Evolutionary conservation across 1,140 invertebrate species (phyloP).

Genomic region (Geopemphigus sp.): DNA sequence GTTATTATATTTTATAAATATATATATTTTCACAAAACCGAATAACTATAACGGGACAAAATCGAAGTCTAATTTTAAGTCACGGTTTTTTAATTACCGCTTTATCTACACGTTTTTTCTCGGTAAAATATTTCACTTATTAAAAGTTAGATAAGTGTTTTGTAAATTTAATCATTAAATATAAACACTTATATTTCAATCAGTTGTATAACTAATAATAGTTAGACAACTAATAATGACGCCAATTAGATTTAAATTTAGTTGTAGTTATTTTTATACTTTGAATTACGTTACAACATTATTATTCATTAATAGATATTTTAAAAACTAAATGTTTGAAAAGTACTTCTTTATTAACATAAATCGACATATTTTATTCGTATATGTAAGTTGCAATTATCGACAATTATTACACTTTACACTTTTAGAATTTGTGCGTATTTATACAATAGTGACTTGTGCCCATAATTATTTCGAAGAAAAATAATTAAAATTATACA

Average conservation of each 20-base stretch:
- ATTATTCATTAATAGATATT: not conserved
- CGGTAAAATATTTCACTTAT: not conserved
- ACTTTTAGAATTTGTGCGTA: too few relatives aligned
- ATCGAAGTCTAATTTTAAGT: not conserved
- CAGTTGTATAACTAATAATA: too few relatives aligned
- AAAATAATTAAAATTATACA: slow-evolving; percentile 21
- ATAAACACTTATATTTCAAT: too few relatives aligned
- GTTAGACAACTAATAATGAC: too few relatives aligned
- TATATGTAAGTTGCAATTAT: not conserved
- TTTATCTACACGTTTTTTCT: slow-evolving; percentile 1
- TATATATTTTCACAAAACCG: not conserved
- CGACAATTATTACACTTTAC: too few relatives aligned
- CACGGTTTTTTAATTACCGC: not conserved
- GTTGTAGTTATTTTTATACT: not conserved
- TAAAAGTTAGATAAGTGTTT: too few relatives aligned
- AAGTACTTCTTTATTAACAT: not conserved
- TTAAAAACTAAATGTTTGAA: not conserved
- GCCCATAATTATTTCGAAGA: not conserved
- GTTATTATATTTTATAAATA: not conserved
- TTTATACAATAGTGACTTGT: not conserved
- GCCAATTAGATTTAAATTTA: not conserved
- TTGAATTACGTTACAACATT: not conserved
- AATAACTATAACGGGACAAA: not conserved
- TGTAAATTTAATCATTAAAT: too few relatives aligned
- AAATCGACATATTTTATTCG: not conserved